Conservation (phyloP, 2,113 vertebrate species). For the Amazona guildingii region DNA sequence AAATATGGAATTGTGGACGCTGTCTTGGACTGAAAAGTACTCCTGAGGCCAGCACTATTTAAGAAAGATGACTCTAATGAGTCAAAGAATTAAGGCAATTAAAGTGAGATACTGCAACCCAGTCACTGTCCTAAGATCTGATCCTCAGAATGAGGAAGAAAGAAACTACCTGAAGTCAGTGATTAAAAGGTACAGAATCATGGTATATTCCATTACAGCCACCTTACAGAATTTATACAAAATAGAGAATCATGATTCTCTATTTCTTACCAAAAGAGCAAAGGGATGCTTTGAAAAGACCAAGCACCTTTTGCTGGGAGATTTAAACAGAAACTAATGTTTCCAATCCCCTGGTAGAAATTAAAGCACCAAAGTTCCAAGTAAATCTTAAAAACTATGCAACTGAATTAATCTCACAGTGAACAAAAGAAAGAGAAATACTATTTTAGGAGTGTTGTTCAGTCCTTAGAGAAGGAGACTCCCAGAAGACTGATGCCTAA, state of each 20-base stretch:
- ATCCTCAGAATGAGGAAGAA: not conserved
- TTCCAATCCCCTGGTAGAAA: not conserved
- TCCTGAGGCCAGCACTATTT: not conserved
- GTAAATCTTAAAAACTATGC: not conserved
- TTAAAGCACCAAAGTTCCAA: not conserved
- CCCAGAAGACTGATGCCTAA: not conserved
- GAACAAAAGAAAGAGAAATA: not conserved
- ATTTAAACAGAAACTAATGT: not conserved
- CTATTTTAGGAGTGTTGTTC: not conserved
- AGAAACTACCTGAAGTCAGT: not conserved
- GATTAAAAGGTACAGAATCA: not conserved
- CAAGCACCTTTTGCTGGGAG: not conserved
- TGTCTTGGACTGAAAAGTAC: not conserved
- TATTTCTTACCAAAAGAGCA: not conserved
- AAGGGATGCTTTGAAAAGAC: not conserved
- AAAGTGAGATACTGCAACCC: not conserved
- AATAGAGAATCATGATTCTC: not conserved
- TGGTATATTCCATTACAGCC: not conserved
- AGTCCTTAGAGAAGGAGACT: not conserved
- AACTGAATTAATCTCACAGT: not conserved
- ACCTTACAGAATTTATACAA: not conserved
- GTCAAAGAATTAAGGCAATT: not conserved
- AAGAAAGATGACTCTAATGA: not conserved
- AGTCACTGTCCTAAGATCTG: not conserved
- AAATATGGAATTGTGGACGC: not conserved